Evolutionary conservation across 2,113 vertebrate genomes (phyloP), one percentile per base, ranked within the genome.

Genomic region (Poecile atricapillus): DNA sequence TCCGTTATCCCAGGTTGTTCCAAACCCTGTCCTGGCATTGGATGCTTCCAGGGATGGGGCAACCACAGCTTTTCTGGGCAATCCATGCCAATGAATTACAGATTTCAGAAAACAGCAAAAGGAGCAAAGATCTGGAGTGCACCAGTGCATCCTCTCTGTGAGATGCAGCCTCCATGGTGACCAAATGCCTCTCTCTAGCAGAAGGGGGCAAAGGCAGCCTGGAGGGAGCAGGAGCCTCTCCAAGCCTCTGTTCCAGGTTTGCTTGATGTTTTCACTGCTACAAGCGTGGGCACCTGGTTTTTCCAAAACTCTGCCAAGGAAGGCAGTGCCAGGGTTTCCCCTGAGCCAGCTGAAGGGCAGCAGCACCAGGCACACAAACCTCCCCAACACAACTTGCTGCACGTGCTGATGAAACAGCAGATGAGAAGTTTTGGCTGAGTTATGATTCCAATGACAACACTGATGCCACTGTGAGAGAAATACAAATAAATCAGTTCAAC

Each of bases 61-160:
- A 70, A 35, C 25, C 35, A 28, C 56, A 83, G 64, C 12, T 77
- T 7, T 49, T 56, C 27, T 49, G 63, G 25, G 35, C 10, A 83
- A 14, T 9, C 19, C 16, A 7, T 37, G 35, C 8, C 19, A 70
- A 3, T 24, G 52, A 47, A 12, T 47, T 10, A 56, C 0, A 0
- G 18, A 18, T 58, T 73, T 80, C 33, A 19, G 47, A n/a, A 63
- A 78, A 16, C 18, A 75, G 56, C 46, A 62, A 77, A 58, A 81
- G 59, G 31, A 74, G 46, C 60, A 44, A 9, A 30, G 55, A 28
- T 11, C 33, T 68, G 64, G 64, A 41, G 27, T 1, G 20, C 50
- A 15, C 5, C 15, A 39, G 31, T 16, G 49, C 35, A 24, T 43
- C 30, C 33, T 15, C 31, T 33, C 87, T 7, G 11, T 0, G 3